Percentiles rank a stretch among this genome's conserved stretches.
phyloP scores from a whole-genome alignment of 2,888 invertebrate genomes.

The Dynastes maya region DNA sequence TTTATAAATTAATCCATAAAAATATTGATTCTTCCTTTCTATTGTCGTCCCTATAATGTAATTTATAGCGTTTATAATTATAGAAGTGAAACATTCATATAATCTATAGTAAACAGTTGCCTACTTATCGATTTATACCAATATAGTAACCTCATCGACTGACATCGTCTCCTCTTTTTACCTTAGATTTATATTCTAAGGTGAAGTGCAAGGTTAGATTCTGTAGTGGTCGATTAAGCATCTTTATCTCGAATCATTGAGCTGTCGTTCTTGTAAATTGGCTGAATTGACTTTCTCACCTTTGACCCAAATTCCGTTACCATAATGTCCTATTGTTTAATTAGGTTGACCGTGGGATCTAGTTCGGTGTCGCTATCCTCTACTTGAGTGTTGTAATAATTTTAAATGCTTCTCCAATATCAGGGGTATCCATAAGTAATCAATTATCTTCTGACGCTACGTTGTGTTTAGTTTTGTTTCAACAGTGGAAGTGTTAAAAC shows the following conservation, averaged over 20 bases:
- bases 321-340: slow-evolving; percentile 2
- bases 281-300: slow-evolving; percentile 34
- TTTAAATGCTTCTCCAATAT: too few species aligned
- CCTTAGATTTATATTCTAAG: background rate
- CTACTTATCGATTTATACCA: too few species aligned
- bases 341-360: background rate
- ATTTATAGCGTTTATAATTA: too few species aligned
- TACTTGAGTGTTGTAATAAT: background rate
- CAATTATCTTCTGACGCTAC: too few species aligned
- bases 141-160: background rate
- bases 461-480: too few species aligned
- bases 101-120: too few species aligned
- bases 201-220: background rate
- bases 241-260: slow-evolving; percentile 7
- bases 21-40: too few species aligned
- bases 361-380: slow-evolving; percentile 3
- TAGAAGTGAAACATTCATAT: too few species aligned
- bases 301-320: slow-evolving; percentile 40
- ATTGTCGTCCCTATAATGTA: too few species aligned
- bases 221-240: background rate
- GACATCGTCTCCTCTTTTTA: background rate
- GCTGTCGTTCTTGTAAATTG: slow-evolving; percentile 11
- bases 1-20: too few species aligned
- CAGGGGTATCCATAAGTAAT: too few species aligned
- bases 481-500: too few species aligned